Evolutionary conservation across 1,140 invertebrate species (phyloP), one percentile per base, ranked within the genome.

Genomic region (Piezodorus guildinii): DNA sequence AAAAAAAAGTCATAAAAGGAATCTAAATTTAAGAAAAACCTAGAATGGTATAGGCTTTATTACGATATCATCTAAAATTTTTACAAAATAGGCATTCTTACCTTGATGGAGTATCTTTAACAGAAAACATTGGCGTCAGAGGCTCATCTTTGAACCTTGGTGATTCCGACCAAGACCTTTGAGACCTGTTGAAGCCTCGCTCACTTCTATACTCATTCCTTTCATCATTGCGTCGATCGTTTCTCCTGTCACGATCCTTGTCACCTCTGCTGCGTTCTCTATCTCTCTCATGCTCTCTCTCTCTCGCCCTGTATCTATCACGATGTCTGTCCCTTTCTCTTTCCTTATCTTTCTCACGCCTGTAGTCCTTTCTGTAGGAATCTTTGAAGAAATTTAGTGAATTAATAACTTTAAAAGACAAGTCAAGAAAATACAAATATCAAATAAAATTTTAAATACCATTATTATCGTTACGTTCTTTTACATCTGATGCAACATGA

Each of bases 101-200:
- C 69, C 70, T 71, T 19, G 83, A 85, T 4, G 85, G 82, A 27
- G 83, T 78, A 77, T 88, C 85, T 75, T 85, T 79, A 0, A 79
- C 75, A 73, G 81, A 81, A 30, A 86, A 74, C 69, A 82, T 73
- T 15, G 93, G 92, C 21, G 91, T 96, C 66, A 80, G 79, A 1
- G 91, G 89, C 74, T 92, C 90, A 77, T 88, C 86, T 71, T 79
- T 83, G 71, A 86, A 87, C 27, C 81, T 68, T 16, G 56, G 63
- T 62, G 62, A 62, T 63, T 56, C 49, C 2, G 34, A 64, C 62
- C 49, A 61, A 15, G 30, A 60, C 34, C 69, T 71, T 44, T 68
- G 62, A 25, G 60, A 62, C 10, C 65, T 14, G 62, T 71, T 69
- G 25, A 76, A 72, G 46, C 74, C 70, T 43, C 72, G 68, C 49